Evolutionary conservation across 2,888 invertebrate genomes (phyloP), one percentile per base, ranked within the genome.

Genomic region (Sphinx pinastri): DNA sequence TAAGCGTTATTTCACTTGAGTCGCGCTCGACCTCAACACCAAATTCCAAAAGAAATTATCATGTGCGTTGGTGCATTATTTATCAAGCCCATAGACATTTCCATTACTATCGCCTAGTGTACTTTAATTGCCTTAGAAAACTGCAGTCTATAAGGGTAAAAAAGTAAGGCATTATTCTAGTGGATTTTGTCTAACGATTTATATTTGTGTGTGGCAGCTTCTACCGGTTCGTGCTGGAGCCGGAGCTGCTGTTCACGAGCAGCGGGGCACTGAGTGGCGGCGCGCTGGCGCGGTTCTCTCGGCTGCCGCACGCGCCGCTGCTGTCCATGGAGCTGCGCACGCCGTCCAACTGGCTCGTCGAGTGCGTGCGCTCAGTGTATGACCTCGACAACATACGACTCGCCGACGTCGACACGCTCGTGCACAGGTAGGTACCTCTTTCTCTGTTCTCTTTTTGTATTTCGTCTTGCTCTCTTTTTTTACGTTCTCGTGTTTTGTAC

Each of bases 341-440:
- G 14, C 99, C 99, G 13, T 98, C 99, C 88, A 98, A 98, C 91
- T 99, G 99, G 99, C 95, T 99, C 79, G 98, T 99, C 10, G 98
- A 99, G 93, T 97, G 98, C 74, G 97, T 99, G 68, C 95, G 96
- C 77, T 98, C 99, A 7, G 97, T 98, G 0, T 98, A 99, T 88
- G 99, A 99, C 93, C 95, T 99, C 79, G 99, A 99, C 88, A 99
- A 99, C 85, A 99, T 99, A 73, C 96, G 98, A 72, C 93, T 99
- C 74, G 97, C 98, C 74, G 98, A 99, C 88, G 98, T 99, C 12
- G 97, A 98, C 58, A 97, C 97, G 47, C 96, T 97, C 0, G 97
- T 98, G 3, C 97, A 98, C 82, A 97, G 97, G 96, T 96, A n/a
- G 38, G 38, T 8, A 8, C 7, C 52, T 14, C 60, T 59, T 84